Evolutionary conservation across 2,797 vertebrate genomes (phyloP), one percentile per base, ranked within the genome.

Genomic region (Cyprinodon diabolis): DNA sequence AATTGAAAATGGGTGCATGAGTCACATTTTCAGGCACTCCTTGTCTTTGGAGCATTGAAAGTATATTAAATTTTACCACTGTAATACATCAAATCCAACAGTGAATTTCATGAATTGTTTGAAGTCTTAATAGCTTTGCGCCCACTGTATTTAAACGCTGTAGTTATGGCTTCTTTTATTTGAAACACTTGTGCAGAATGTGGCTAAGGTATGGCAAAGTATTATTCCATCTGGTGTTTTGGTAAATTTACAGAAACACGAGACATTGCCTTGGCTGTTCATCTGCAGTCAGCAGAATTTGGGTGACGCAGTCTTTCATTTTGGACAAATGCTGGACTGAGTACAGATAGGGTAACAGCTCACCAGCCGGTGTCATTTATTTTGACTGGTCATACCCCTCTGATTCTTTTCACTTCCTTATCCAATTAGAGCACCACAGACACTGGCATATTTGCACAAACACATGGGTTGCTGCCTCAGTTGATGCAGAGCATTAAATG

Each of bases 241-340:
- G 77, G 80, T 74, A 78, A 81, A 83, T 77, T 57, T 84, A 66
- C 84, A 83, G 82, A 68, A 90, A 86, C 75, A 71, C 67, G 85
- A 7, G 52, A 82, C 78, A 23, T 74, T 72, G 81, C 78, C 82
- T 74, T 58, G 67, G 66, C 79, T 37, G 75, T 68, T 82, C 67
- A 66, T 85, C 68, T 87, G 88, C 84, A 68, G 85, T 92, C 90
- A 92, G 92, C 89, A 90, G 56, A 91, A 86, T 76, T 67, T 69
- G 60, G 82, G 87, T 84, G 88, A 90, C 49, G 43, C 73, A 79
- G 81, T 86, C 74, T 80, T 84, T 92, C 82, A 90, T 89, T 84
- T 86, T 55, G 87, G 86, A 80, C 84, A 78, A 80, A 75, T 23
- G 74, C 78, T 76, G 76, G 72, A 86, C 48, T 58, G 57, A 81